These are phyloP conservation scores for Calephelis perditalis DNA, from an alignment of 2,888 invertebrate genomes.

Conservation along the genomic window DNA sequence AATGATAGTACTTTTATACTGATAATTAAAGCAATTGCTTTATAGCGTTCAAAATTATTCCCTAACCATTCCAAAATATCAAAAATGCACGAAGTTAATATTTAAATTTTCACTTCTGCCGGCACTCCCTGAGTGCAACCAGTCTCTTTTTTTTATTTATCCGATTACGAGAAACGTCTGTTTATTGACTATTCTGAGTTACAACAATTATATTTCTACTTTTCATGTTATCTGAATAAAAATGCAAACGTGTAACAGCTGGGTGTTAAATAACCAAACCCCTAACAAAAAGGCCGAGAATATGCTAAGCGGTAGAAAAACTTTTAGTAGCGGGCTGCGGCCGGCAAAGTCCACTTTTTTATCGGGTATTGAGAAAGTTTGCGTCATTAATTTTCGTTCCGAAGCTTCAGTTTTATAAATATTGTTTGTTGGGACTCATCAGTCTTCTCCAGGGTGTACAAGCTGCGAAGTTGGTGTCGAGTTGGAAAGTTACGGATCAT, in stretches of 20 bases:
- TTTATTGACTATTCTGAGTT: no score
- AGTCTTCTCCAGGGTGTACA: constrained; percentile 9
- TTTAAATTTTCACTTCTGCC: no score
- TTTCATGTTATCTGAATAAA: not conserved
- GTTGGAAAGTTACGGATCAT: constrained; percentile 10
- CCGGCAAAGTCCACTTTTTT: constrained; percentile 13
- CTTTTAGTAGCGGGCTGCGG: constrained; percentile 11
- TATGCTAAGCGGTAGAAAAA: constrained; percentile 13
- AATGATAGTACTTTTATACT: no score
- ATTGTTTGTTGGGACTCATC: constrained; percentile 12
- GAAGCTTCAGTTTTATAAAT: constrained; percentile 11
- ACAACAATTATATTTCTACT: no score
- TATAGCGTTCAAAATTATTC: no score
- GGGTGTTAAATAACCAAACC: constrained; percentile 10
- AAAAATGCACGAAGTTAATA: no score
- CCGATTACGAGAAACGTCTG: no score
- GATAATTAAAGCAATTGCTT: no score
- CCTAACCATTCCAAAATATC: no score
- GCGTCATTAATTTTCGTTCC: constrained; percentile 13
- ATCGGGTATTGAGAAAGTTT: constrained; percentile 13
- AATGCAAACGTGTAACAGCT: constrained; percentile 7
- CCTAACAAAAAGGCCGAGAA: constrained; percentile 12
- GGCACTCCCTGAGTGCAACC: no score
- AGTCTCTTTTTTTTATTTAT: no score
- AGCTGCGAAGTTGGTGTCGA: constrained; percentile 7